Evolutionary conservation across 2,888 invertebrate species (phyloP), one percentile per base, ranked within the genome.

Genomic region (Drosophila subsilvestris): DNA sequence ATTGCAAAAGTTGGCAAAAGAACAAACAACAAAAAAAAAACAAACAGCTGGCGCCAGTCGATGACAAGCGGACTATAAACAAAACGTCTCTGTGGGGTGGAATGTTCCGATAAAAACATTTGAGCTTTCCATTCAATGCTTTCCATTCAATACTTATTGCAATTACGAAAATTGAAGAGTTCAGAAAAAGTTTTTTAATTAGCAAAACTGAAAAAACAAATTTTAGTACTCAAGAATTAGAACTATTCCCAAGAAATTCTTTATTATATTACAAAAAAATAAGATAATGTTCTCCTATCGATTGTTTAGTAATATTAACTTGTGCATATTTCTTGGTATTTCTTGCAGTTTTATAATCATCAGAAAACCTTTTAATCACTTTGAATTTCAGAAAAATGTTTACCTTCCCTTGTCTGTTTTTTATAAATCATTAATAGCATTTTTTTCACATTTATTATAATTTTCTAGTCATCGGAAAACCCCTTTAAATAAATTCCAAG

Each of bases 31-130:
- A 47, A n/a, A 27, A 32, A 25, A 17, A 47, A n/a, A 63, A 43
- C 49, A 62, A 56, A 56, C 51, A 67, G 37, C 50, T 44, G 67
- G 67, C 68, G 68, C 68, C 67, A 58, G 22, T 53, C 45, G 58
- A 58, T 67, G 68, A 53, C 68, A 67, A 29, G n/a, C 47, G n/a
- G 14, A 32, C 45, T 32, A 63, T 63, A 63, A 63, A 63, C 63
- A 62, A 62, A 62, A 14, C 22, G 47, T 61, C 27, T 58, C 32
- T 10, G 17, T 18, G 22, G 27, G 27, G 27, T 20, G 45, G n/a
- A 27, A 14, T 37, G 20, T 8, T 37, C 37, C 14, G n/a, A 37
- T 9, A 12, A 27, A 22, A 22, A 12, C 17, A 22, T 22, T 22
- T 54, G 12, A 22, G 54, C 9, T 25, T 10, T 37, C 37, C 53